Conservation (phyloP, 1,140 invertebrate genomes). For the Neodiprion fabricii region DNA sequence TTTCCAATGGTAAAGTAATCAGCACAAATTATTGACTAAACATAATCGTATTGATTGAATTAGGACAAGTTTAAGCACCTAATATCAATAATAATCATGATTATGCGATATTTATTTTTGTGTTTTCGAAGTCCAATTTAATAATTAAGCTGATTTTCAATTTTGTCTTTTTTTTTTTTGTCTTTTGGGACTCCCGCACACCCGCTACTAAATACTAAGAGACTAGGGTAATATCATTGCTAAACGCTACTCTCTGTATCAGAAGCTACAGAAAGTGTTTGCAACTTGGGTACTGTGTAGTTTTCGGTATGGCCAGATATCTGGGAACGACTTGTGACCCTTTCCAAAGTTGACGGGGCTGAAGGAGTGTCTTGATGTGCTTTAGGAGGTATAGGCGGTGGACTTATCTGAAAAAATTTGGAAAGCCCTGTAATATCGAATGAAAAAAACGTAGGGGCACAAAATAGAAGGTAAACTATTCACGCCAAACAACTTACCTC, state of each 20-base stretch:
- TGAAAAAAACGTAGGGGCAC: constrained; percentile 20
- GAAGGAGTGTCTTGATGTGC: constrained; percentile 56
- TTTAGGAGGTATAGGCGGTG: constrained; percentile 67
- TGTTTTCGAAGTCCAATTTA: background rate
- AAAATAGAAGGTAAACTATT: constrained; percentile 24
- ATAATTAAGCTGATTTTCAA: background rate
- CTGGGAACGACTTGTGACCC: constrained; percentile 43
- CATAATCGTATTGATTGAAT: background rate
- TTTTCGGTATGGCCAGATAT: constrained; percentile 57
- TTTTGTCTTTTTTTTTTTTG: background rate
- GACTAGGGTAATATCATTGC: constrained; percentile 49
- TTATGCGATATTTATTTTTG: background rate
- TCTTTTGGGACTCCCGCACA: constrained; percentile 13
- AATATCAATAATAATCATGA: background rate
- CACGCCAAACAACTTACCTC: constrained; percentile 43
- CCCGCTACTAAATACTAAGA: constrained; percentile 31
- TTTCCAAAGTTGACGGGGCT: constrained; percentile 53
- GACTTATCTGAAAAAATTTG: constrained; percentile 51
- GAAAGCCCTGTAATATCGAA: background rate
- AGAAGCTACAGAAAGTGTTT: constrained; percentile 54
- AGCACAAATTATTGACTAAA: background rate
- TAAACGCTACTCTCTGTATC: constrained; percentile 57
- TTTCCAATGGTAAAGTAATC: background rate
- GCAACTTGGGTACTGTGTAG: constrained; percentile 65
- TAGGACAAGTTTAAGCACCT: background rate